Conservation (phyloP, 2,797 vertebrate species). For the Spinibarbus caldwelli region DNA sequence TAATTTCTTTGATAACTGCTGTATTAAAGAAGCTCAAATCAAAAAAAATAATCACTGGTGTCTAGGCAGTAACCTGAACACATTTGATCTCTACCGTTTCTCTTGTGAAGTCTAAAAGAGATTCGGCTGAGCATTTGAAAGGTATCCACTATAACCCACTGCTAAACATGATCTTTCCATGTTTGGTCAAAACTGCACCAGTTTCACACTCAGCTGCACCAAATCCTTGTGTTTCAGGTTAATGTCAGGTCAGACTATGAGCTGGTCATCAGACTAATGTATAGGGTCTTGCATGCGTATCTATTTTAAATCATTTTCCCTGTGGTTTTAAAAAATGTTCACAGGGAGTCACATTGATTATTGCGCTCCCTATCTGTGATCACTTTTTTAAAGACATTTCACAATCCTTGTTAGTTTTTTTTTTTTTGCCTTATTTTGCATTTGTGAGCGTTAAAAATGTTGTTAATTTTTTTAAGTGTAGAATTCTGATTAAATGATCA, state of each 20-base stretch:
- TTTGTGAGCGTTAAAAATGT: not conserved
- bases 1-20: not conserved
- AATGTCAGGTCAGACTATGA: slow-evolving; percentile 46
- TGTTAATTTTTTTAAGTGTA: not conserved
- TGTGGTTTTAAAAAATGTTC: not conserved
- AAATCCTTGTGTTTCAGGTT: slow-evolving; percentile 57
- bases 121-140: slow-evolving; percentile 52
- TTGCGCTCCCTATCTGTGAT: not conserved
- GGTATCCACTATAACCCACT: slow-evolving; percentile 52
- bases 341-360: not conserved
- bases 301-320: slow-evolving; percentile 35
- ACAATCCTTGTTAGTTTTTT: not conserved
- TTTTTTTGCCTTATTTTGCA: not conserved
- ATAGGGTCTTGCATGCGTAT: slow-evolving; percentile 3
- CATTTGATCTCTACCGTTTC: slow-evolving; percentile 24
- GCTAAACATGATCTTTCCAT: slow-evolving; percentile 57
- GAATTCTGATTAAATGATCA: not conserved
- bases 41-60: not conserved
- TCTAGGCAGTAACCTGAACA: not conserved
- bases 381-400: not conserved
- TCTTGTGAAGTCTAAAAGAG: slow-evolving; percentile 40
- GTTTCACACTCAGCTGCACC: slow-evolving; percentile 46
- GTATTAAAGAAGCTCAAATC: not conserved
- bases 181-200: slow-evolving; percentile 56
- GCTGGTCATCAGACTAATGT: slow-evolving; percentile 48